Evolutionary conservation across 2,888 invertebrate species (phyloP), one percentile per base, ranked within the genome.

Genomic region (Brassicogethes aeneus): DNA sequence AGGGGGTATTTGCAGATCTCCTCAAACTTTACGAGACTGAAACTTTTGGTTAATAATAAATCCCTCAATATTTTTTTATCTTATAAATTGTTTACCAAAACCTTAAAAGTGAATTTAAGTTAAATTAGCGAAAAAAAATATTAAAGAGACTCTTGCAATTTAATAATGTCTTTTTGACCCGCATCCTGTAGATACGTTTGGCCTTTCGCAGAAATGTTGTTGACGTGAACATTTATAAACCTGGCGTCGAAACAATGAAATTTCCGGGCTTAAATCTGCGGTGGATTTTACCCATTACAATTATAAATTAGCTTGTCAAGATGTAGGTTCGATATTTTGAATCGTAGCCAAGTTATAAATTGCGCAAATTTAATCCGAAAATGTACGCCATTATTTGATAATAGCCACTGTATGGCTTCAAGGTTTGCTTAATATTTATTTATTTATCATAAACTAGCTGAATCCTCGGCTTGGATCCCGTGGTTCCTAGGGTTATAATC

Each of bases 221-320:
- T 46, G 48, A 48, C 50, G 39, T 41, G 37, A 36, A 43, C 48
- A 51, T 51, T 51, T 47, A 51, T 51, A 49, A 48, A 51, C 48
- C 40, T 41, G 44, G 41, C 47, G 41, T 42, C 45, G 48, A 48
- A 51, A 48, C 48, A 51, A 47, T 45, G 51, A 47, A 41, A 48
- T 44, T 40, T 45, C 40, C 45, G 42, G 44, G 34, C 37, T 41
- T 37, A 44, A 51, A 50, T 48, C 46, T 48, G 47, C 38, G 41
- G 40, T 38, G 43, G 45, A 48, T 48, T 48, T 43, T 39, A 29
- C 43, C 46, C 48, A 51, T 49, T 47, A 48, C 45, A 51, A 47
- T 51, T 51, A 51, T 51, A 47, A 49, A 51, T 51, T 41, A 45
- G 44, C 36, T 36, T 42, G 46, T 49, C 47, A 42, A 40, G 46